phyloP scores from a whole-genome alignment of 2,113 vertebrate species.

The Chaetops frenatus region DNA sequence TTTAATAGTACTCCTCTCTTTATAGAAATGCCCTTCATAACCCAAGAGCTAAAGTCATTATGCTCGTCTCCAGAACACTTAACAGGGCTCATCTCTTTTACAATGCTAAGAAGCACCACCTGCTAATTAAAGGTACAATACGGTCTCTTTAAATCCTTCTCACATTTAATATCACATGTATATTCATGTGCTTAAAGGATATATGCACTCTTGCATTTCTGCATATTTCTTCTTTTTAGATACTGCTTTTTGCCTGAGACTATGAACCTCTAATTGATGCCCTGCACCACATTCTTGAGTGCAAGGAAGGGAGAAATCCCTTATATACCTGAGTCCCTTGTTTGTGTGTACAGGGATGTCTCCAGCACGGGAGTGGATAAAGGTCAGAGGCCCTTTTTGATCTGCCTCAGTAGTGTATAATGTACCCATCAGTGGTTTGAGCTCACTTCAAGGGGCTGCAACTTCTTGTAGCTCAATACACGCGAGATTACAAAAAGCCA shows the following conservation, averaged over 20 bases:
- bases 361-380: not conserved
- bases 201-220: not conserved
- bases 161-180: slow-evolving; percentile 5
- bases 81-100: slow-evolving; percentile 24
- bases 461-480: not conserved
- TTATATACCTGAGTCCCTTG: not conserved
- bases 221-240: not conserved
- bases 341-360: not conserved
- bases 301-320: not conserved
- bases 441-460: not conserved
- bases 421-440: not conserved
- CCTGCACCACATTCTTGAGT: not conserved
- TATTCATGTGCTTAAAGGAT: slow-evolving; percentile 41
- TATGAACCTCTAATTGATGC: not conserved
- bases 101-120: slow-evolving; percentile 23
- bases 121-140: slow-evolving; percentile 44
- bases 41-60: not conserved
- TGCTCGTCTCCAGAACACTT: slow-evolving; percentile 3
- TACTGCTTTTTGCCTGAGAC: not conserved
- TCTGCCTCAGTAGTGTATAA: not conserved
- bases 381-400: not conserved
- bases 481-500: not conserved
- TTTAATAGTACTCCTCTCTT: not conserved
- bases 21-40: slow-evolving; percentile 33
- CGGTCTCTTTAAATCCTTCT: slow-evolving; percentile 7